phyloP scores from a whole-genome alignment of 2,113 vertebrate genomes.

The Pyxicephalus adspersus region DNA sequence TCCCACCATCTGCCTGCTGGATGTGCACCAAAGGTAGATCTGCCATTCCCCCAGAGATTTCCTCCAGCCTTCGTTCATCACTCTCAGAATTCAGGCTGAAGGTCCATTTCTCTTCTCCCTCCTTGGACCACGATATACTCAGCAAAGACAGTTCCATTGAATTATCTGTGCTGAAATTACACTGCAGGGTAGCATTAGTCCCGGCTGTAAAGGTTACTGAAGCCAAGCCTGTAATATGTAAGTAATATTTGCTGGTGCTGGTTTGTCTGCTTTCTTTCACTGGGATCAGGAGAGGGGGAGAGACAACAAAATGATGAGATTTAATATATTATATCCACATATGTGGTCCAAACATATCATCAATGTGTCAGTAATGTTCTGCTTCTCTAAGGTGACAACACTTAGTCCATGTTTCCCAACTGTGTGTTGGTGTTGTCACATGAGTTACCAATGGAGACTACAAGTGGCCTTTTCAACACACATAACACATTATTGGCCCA shows the following conservation, averaged over 20 bases:
- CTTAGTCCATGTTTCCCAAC: too few species aligned
- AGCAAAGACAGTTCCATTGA: neutral
- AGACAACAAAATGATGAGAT: neutral
- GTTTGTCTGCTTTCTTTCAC: neutral
- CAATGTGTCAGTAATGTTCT: too few species aligned
- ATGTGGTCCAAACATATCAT: too few species aligned
- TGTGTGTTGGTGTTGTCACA: too few species aligned
- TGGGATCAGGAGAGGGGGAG: neutral
- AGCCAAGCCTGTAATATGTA: too few species aligned
- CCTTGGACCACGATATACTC: neutral
- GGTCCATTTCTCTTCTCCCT: neutral
- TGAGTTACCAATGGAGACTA: too few species aligned
- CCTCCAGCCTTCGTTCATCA: neutral
- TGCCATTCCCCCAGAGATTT: neutral
- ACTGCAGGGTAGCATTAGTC: neutral
- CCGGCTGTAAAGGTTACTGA: neutral
- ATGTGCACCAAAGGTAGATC: neutral
- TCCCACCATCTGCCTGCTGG: conserved; percentile 1
- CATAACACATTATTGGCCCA: too few species aligned
- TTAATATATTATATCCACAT: too few species aligned
- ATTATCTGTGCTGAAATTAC: neutral
- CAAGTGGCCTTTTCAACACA: too few species aligned
- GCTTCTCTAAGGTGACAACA: too few species aligned
- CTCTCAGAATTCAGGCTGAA: neutral
- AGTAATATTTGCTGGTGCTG: neutral